A percentile compares a stretch with the other conserved stretches of the same genome.
phyloP scores from a whole-genome alignment of 2,888 invertebrate genomes.

The Drosophila vallismaia region DNA sequence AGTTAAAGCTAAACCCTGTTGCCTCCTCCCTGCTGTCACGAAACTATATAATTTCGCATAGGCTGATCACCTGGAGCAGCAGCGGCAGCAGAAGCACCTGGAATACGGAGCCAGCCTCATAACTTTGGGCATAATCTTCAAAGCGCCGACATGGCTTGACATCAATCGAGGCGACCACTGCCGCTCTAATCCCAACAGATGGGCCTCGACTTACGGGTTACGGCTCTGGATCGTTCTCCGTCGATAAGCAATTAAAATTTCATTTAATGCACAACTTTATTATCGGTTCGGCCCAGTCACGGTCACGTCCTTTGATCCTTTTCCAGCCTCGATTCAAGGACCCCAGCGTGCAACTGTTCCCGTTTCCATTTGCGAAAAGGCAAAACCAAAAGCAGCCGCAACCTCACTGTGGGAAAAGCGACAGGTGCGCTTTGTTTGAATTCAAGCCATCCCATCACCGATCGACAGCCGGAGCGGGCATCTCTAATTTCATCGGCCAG shows the following conservation, averaged over 20 bases:
- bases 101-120: conserved; percentile 53
- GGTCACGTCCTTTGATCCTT: conserved; percentile 77
- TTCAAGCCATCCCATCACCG: conserved; percentile 11
- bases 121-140: conserved; percentile 76
- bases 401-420: conserved; percentile 75
- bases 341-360: conserved; percentile 34
- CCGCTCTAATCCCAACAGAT: conserved; percentile 67
- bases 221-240: conserved; percentile 27
- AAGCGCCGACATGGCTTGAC: conserved; percentile 70
- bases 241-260: conserved; percentile 76
- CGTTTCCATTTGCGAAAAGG: conserved; percentile 32
- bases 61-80: conserved; percentile 59
- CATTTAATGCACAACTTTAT: conserved; percentile 75
- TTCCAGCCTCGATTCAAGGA: conserved; percentile 17
- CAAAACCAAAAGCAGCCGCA: conserved; percentile 3
- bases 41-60: conserved; percentile 78
- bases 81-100: conserved; percentile 16
- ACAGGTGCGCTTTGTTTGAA: conserved; percentile 71
- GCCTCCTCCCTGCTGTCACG: conserved; percentile 36
- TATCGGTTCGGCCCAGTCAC: conserved; percentile 60
- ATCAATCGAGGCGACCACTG: conserved; percentile 63
- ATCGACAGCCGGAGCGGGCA: conserved; percentile 17
- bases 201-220: conserved; percentile 44
- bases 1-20: conserved; percentile 58
- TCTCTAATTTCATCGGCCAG: conserved; percentile 61